Conservation (phyloP, 2,797 vertebrate genomes). For the Danio kyathit region DNA sequence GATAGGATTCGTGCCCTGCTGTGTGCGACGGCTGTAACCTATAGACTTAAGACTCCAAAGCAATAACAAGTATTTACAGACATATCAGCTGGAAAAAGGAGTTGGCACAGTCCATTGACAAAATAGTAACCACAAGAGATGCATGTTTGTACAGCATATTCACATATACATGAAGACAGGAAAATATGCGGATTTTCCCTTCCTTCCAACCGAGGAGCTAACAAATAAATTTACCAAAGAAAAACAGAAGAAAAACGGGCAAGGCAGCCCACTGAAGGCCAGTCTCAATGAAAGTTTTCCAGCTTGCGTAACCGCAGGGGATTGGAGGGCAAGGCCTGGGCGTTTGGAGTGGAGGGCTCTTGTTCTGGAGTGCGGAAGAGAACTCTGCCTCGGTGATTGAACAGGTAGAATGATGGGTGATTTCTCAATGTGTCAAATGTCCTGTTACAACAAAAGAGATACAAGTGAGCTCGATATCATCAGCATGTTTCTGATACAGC, state of each 20-base stretch:
- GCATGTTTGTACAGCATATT: slow-evolving; percentile 75
- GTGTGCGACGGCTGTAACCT: slow-evolving; percentile 60
- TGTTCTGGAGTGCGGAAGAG: slow-evolving; percentile 88
- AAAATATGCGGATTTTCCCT: slow-evolving; percentile 65
- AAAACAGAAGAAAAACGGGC: slow-evolving; percentile 60
- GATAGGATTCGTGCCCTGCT: slow-evolving; percentile 55
- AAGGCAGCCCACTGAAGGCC: slow-evolving; percentile 67
- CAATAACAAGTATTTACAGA: slow-evolving; percentile 75
- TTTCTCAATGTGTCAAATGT: slow-evolving; percentile 98
- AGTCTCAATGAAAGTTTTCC: slow-evolving; percentile 93
- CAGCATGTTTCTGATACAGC: background rate
- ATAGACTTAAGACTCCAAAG: slow-evolving; percentile 76
- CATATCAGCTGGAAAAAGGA: slow-evolving; percentile 67
- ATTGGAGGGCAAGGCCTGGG: slow-evolving; percentile 87
- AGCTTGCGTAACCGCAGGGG: slow-evolving; percentile 93
- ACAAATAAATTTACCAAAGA: slow-evolving; percentile 70
- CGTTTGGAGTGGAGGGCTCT: slow-evolving; percentile 80
- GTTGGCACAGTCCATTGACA: slow-evolving; percentile 80
- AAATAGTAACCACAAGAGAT: slow-evolving; percentile 70
- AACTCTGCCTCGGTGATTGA: slow-evolving; percentile 95
- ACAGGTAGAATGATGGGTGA: slow-evolving; percentile 97
- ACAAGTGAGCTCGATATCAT: background rate
- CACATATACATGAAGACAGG: slow-evolving; percentile 81
- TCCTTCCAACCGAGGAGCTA: slow-evolving; percentile 83
- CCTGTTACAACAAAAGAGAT: slow-evolving; percentile 74